These are phyloP conservation scores for Drosophila willistoni DNA, from an alignment of 1,140 invertebrate species.

Conservation along the genomic window DNA sequence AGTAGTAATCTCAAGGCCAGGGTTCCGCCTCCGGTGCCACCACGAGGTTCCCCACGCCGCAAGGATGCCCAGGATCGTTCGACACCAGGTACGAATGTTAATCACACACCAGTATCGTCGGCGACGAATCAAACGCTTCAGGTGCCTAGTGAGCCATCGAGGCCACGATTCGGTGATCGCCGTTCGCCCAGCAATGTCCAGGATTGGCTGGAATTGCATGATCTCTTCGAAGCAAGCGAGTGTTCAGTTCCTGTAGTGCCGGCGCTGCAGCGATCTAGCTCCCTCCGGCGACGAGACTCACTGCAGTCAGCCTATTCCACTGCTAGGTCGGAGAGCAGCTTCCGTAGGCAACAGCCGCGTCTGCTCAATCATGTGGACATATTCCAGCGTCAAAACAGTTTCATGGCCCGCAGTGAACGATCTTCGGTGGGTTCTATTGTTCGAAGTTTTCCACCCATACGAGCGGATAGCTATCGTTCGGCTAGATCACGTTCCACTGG, in stretches of 20 bases:
- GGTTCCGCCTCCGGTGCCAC: conserved; percentile 91
- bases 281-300: conserved; percentile 55
- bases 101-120: conserved; percentile 28
- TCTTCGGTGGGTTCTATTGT: conserved; percentile 79
- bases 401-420: conserved; percentile 67
- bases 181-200: conserved; percentile 79
- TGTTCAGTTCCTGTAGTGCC: conserved; percentile 14
- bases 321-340: conserved; percentile 65
- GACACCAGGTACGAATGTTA: conserved; percentile 67
- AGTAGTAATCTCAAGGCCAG: conserved; percentile 84
- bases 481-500: conserved; percentile 56
- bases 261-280: conserved; percentile 31
- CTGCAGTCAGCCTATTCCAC: conserved; percentile 65
- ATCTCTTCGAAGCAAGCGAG: conserved; percentile 61
- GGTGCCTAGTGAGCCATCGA: conserved; percentile 42
- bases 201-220: conserved; percentile 81
- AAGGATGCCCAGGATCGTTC: conserved; percentile 84
- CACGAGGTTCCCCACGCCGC: conserved; percentile 87
- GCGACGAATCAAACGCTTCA: conserved; percentile 46
- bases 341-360: conserved; percentile 41
- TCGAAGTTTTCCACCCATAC: conserved; percentile 71
- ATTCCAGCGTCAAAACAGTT: conserved; percentile 76
- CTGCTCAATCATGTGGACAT: conserved; percentile 71
- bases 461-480: conserved; percentile 63
- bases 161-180: conserved; percentile 72